Base-by-base conservation (phyloP, 2,888 invertebrate species). In the Drosophila neotestacea region DNA sequence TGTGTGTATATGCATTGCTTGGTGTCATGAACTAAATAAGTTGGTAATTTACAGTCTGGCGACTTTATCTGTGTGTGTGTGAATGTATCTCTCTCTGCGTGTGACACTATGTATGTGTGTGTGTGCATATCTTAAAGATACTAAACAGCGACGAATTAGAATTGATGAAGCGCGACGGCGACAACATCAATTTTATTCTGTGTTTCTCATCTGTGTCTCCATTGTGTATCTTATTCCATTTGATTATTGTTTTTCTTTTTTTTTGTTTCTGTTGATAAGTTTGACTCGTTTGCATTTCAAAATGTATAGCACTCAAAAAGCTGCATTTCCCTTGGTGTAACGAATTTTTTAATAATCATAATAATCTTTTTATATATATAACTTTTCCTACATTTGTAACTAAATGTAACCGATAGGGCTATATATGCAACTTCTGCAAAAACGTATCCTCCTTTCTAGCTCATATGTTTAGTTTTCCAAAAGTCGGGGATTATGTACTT, bases 11-110 rank as follows among this genome's bases (percentile, higher is more conserved):
- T 44, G 55, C 38, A 51, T 51, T 47, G 56, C 46, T 58, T 58
- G 56, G 56, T 46, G 56, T 51, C 32, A 36, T 60, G 39, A 42
- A 60, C 48, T 50, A 50, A 60, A 60, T 50, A 39, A 41, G 41
- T 42, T 60, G 52, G 10, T 60, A 42, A 52, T 44, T 42, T 42
- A 42, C 42, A 54, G 54, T 42, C 54, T 32, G 41, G 16, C 16
- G 16, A 16, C 34, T 55, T n/a, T 55, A 9, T 34, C 27, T 32
- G 22, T 13, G 42, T 54, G 16, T 54, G 16, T 27, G 6, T 11
- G 13, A 27, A 28, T 39, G 6, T 54, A 6, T 41, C 30, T 41
- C 16, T 13, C 16, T 41, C 13, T 48, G n/a, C 16, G 11, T 27
- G 4, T 22, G 4, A 16, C 16, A 16, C 16, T 34, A n/a, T 60